Evolutionary conservation across 1,140 invertebrate species (phyloP).

Genomic region (Carcinoscorpius rotundicauda): DNA sequence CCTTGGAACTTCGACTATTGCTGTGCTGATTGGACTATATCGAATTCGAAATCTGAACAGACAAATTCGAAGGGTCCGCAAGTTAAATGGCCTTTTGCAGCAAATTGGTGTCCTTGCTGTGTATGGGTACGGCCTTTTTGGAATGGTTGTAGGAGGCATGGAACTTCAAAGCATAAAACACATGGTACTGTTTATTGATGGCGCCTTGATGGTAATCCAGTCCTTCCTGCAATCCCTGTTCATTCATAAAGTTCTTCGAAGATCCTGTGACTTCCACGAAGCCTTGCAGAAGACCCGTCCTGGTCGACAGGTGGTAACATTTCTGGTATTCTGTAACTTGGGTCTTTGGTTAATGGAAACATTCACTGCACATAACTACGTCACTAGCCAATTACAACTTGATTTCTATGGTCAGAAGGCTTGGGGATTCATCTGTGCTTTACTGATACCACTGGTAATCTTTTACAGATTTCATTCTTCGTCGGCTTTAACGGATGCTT

Average conservation of each 20-base stretch:
- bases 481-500: conserved; percentile 51
- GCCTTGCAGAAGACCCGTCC: conserved; percentile 38
- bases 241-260: conserved; percentile 16
- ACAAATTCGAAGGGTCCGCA: not conserved
- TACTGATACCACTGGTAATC: conserved; percentile 49
- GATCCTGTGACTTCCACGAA: conserved; percentile 13
- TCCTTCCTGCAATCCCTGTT: conserved; percentile 26
- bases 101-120: conserved; percentile 44
- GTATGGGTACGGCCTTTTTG: conserved; percentile 36
- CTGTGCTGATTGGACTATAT: conserved; percentile 33
- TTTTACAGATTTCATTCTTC: conserved; percentile 58
- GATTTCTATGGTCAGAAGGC: conserved; percentile 49
- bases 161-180: conserved; percentile 29
- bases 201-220: conserved; percentile 42
- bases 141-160: conserved; percentile 35
- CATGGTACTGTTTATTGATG: conserved; percentile 37
- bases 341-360: conserved; percentile 55
- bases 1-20: conserved; percentile 37
- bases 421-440: conserved; percentile 52
- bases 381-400: conserved; percentile 44
- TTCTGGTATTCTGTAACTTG: conserved; percentile 51
- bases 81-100: conserved; percentile 23
- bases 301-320: conserved; percentile 51
- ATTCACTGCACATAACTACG: conserved; percentile 49
- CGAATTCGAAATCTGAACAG: conserved; percentile 29